Base-by-base conservation (phyloP, 2,888 invertebrate genomes). In the Hypomecis punctinalis region DNA sequence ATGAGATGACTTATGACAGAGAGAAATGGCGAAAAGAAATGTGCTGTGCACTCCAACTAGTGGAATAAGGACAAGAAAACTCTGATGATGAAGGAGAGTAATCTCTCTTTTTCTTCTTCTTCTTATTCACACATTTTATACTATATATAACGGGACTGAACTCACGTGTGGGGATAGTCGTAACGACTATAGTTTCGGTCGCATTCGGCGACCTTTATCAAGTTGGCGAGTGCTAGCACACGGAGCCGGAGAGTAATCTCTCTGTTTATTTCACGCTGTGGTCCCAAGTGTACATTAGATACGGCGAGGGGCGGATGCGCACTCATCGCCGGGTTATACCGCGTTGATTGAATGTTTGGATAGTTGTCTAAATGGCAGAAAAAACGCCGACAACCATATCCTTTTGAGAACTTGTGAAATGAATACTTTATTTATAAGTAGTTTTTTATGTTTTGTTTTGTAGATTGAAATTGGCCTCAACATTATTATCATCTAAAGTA, bases 341-440 rank as follows among this genome's bases (percentile, higher is more conserved):
- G 73, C 75, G 78, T 69, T 80, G 84, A 85, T 84, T 84, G 84
- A 83, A 83, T 81, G 76, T 79, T 81, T 78, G 72, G 69, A 76
- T 75, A 87, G 85, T 77, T 13, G 69, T 63, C 69, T 65, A 61
- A 62, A 67, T 69, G 54, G 56, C 71, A 69, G 63, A 53, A 66
- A 55, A 72, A 66, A 49, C 39, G 49, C 61, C 52, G 67, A 58
- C 71, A 68, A 67, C 10, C 66, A 53, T 61, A 64, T 67, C 70
- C 65, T 71, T 63, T 59, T 61, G 54, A 55, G 53, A 65, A 51
- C 49, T 40, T 52, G 52, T 52, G 52, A 40, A 23, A 8, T 52
- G 52, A 52, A 51, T 7, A 33, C 23, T 23, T 23, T 2, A 52
- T 37, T 11, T 40, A 40, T 39, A n/a, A 42, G 52, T 52, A n/a